Evolutionary conservation across 2,113 vertebrate genomes (phyloP).

Genomic region (Sebastes fasciatus): DNA sequence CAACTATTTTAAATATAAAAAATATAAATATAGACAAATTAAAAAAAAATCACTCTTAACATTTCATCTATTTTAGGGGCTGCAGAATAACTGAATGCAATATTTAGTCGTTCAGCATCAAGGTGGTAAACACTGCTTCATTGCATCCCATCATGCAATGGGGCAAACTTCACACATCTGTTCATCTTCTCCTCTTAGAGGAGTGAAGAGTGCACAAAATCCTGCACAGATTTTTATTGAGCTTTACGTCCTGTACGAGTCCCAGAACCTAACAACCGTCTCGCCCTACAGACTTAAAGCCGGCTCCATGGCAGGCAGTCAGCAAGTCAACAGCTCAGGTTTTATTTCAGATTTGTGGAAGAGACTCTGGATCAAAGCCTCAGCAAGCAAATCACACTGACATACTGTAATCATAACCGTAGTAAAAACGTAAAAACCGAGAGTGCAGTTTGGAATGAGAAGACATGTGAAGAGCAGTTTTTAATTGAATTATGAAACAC

Average conservation of each 20-base stretch:
- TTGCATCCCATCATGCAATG: constrained; percentile 33
- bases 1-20: not conserved
- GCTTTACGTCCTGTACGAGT: not conserved
- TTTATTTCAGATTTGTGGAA: constrained; percentile 2
- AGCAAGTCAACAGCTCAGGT: not conserved
- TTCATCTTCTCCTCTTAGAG: not conserved
- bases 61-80: not conserved
- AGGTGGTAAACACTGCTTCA: not conserved
- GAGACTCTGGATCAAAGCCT: constrained; percentile 1
- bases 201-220: not conserved
- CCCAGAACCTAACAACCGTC: not conserved
- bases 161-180: constrained; percentile 11
- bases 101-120: not conserved
- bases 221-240: not conserved
- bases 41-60: not conserved
- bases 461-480: not conserved
- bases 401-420: not conserved
- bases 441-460: not conserved
- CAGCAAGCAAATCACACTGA: constrained; percentile 21
- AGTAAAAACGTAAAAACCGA: not conserved
- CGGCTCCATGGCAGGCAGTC: not conserved
- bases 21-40: not conserved
- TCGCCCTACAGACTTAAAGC: not conserved
- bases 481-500: not conserved
- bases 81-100: not conserved